Conservation (phyloP, 1,140 invertebrate species). For the Drepana arcuata region DNA sequence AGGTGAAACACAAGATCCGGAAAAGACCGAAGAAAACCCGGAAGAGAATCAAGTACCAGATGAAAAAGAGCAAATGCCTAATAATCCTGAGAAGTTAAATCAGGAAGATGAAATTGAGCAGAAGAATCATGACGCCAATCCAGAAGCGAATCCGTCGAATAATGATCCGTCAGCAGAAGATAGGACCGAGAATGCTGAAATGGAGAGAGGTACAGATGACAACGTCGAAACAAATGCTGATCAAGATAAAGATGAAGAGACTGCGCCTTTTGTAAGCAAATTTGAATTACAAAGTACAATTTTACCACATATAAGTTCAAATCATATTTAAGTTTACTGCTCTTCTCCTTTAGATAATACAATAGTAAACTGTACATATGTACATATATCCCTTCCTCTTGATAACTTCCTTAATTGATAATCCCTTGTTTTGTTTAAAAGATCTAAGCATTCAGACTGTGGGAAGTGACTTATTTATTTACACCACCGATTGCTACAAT, state of each 20-base stretch:
- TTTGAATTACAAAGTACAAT: no score
- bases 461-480: no score
- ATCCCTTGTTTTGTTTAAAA: no score
- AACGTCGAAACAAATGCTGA: slow-evolving; percentile 73
- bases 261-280: slow-evolving; percentile 67
- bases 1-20: slow-evolving; percentile 20
- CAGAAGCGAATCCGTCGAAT: slow-evolving; percentile 72
- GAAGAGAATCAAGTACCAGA: not conserved
- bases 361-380: no score
- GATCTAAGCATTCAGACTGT: no score
- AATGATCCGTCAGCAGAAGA: slow-evolving; percentile 72
- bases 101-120: slow-evolving; percentile 74
- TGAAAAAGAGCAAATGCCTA: slow-evolving; percentile 45
- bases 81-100: slow-evolving; percentile 60
- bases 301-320: no score
- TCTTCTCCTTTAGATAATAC: no score
- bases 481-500: no score
- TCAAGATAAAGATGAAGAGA: slow-evolving; percentile 74
- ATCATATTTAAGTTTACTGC: no score
- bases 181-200: slow-evolving; percentile 53
- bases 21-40: slow-evolving; percentile 15
- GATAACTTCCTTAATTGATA: no score
- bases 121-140: slow-evolving; percentile 79
- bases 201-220: slow-evolving; percentile 59
- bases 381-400: no score